These are phyloP conservation scores for Gastrophryne carolinensis DNA, from an alignment of 2,797 vertebrate species.

Conservation along the genomic window DNA sequence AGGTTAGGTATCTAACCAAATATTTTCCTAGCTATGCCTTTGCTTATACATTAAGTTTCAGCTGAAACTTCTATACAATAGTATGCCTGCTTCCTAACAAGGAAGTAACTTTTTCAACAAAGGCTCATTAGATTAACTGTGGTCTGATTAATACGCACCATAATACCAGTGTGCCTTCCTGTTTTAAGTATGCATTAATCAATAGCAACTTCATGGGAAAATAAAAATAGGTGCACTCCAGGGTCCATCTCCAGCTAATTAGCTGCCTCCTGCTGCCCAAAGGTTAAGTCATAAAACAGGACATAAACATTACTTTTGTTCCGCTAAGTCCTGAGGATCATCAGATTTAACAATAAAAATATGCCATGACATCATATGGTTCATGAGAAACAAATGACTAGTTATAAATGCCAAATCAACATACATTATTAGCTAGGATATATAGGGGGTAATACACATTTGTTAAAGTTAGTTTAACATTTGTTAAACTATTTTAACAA, in stretches of 20 bases:
- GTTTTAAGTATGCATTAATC: slow-evolving; percentile 13
- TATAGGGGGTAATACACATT: too few species aligned
- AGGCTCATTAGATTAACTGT: neutral
- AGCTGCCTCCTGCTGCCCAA: slow-evolving; percentile 24
- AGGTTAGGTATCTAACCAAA: too few species aligned
- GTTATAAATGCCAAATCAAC: neutral
- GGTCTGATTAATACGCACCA: neutral
- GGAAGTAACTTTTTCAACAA: neutral
- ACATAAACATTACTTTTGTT: slow-evolving; percentile 32
- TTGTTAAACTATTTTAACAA: too few species aligned
- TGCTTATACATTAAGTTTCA: too few species aligned
- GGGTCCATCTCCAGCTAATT: slow-evolving; percentile 22
- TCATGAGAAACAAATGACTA: neutral
- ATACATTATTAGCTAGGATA: neutral
- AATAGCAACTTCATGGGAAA: slow-evolving; percentile 12
- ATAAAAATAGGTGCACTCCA: slow-evolving; percentile 22
- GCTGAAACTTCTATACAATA: too few species aligned
- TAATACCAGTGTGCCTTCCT: neutral
- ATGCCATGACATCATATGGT: neutral
- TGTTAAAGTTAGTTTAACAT: too few species aligned
- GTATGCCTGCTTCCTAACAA: neutral
- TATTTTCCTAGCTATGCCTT: too few species aligned
- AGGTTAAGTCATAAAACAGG: slow-evolving; percentile 33
- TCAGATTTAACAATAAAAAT: slow-evolving; percentile 9
- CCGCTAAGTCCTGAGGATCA: neutral